Conservation (phyloP, 2,113 vertebrate genomes). For the Anser brachyrhynchus region DNA sequence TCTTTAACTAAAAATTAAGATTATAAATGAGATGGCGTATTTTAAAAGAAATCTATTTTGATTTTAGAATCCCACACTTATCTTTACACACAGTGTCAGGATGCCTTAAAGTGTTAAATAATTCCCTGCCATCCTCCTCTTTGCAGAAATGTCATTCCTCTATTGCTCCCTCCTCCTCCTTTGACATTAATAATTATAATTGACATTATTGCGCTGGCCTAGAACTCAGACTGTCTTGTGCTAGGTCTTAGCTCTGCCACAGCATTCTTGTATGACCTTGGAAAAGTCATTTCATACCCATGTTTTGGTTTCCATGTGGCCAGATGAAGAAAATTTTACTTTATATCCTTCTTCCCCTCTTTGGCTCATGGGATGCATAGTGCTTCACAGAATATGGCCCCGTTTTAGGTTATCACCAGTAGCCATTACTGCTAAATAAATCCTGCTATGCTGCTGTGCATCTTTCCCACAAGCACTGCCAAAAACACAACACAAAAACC, state of each 20-base stretch:
- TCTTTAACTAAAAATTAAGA: conserved; percentile 37
- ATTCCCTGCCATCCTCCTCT: conserved; percentile 18
- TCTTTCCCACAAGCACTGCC: conserved; percentile 7
- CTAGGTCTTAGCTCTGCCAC: conserved; percentile 28
- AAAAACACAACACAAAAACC: conserved; percentile 42
- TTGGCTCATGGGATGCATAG: neutral
- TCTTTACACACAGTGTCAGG: neutral
- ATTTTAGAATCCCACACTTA: conserved; percentile 41
- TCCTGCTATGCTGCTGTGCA: neutral
- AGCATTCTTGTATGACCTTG: conserved; percentile 38
- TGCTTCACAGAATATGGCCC: neutral
- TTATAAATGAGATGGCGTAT: conserved; percentile 5
- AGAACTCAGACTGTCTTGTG: conserved; percentile 24
- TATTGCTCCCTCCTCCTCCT: conserved; percentile 12
- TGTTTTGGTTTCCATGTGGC: neutral
- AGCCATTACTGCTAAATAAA: conserved; percentile 38
- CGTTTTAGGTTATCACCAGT: neutral
- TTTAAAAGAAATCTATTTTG: conserved; percentile 48
- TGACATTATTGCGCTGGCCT: conserved; percentile 46
- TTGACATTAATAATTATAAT: conserved; percentile 53
- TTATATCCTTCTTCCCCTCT: neutral
- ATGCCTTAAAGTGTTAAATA: conserved; percentile 27
- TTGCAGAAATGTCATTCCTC: conserved; percentile 31
- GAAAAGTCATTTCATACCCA: conserved; percentile 12
- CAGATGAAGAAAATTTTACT: conserved; percentile 14